A percentile compares a stretch with the other conserved stretches of the same genome.
Evolutionary conservation across 2,113 vertebrate species (phyloP).

Genomic region (Halcyon senegalensis): DNA sequence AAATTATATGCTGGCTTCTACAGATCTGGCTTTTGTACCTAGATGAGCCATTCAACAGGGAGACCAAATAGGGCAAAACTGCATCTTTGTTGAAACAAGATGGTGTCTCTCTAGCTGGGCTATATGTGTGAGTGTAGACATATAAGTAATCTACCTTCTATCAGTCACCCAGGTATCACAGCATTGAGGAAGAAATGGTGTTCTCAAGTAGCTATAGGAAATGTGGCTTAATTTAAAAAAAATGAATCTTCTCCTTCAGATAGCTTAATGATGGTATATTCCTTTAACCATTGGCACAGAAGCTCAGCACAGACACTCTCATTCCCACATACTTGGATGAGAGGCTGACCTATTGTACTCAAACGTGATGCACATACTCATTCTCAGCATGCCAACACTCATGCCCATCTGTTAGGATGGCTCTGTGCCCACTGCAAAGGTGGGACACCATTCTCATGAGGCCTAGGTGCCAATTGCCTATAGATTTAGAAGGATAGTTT

Average conservation of each 20-base stretch:
- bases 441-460: constrained; percentile 56
- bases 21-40: constrained; percentile 29
- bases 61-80: neutral
- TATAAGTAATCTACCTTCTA: neutral
- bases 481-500: constrained; percentile 53
- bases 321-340: constrained; percentile 60
- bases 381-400: constrained; percentile 73
- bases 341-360: constrained; percentile 74
- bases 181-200: neutral
- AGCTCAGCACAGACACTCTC: constrained; percentile 24
- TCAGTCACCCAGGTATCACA: neutral
- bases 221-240: neutral
- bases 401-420: constrained; percentile 76
- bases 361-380: constrained; percentile 77
- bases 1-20: constrained; percentile 39
- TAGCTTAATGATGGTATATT: constrained; percentile 49
- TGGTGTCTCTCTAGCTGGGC: neutral
- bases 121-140: neutral
- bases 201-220: neutral
- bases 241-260: neutral
- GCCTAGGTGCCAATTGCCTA: constrained; percentile 67
- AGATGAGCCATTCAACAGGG: constrained; percentile 31
- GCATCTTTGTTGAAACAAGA: constrained; percentile 18
- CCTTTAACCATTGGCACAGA: constrained; percentile 70
- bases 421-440: constrained; percentile 58